These are phyloP conservation scores for Vidua macroura DNA, from an alignment of 2,113 vertebrate genomes.

Conservation along the genomic window DNA sequence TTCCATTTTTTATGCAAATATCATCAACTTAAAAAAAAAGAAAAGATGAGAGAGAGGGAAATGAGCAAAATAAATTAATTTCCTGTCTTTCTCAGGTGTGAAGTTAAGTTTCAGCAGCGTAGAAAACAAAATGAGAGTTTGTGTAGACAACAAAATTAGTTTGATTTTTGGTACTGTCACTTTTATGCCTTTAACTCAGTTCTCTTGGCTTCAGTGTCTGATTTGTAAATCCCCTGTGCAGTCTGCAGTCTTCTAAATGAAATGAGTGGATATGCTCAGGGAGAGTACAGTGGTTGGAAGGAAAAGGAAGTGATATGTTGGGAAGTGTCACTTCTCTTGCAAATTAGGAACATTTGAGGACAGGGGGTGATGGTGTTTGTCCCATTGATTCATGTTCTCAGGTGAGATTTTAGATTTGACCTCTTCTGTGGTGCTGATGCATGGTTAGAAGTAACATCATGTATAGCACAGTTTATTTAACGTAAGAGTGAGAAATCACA, in stretches of 20 bases:
- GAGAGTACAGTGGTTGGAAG: neutral
- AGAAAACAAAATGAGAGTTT: neutral
- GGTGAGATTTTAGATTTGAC: neutral
- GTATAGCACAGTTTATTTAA: neutral
- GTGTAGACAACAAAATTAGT: neutral
- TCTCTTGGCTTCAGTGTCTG: neutral
- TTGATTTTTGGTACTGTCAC: neutral
- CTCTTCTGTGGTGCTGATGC: neutral
- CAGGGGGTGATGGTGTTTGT: neutral
- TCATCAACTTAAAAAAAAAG: neutral
- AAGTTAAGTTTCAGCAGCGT: neutral
- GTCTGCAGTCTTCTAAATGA: neutral
- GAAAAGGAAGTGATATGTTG: neutral
- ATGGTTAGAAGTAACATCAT: neutral
- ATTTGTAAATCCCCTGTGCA: neutral
- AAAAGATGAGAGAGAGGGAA: neutral
- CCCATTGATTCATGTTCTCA: neutral
- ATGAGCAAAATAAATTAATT: neutral
- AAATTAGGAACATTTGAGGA: neutral
- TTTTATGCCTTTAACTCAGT: neutral
- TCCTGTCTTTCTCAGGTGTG: neutral
- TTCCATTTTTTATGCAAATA: neutral
- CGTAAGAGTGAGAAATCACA: neutral
- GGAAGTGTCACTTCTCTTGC: neutral
- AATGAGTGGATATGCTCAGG: neutral